Evolutionary conservation across 2,113 vertebrate species (phyloP), one percentile per base, ranked within the genome.

Genomic region (Tamias sibiricus): DNA sequence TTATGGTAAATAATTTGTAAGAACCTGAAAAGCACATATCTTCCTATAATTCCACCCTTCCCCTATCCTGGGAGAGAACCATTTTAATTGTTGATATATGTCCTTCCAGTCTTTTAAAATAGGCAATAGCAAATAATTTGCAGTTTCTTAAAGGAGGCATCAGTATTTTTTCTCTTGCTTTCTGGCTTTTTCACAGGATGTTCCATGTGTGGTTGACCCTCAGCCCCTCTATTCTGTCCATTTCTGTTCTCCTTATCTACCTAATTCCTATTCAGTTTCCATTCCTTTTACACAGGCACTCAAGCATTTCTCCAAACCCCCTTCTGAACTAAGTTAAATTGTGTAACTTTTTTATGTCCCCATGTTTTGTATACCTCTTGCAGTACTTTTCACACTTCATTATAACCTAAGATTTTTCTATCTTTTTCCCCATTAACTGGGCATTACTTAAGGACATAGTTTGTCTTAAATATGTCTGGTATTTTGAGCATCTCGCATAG

Each of bases 381-480:
- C 3, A 40, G 44, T 77, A 76, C 52, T 96, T 94, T 93, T 87
- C 68, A 88, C 52, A 77, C 26, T 85, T 7, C 79, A 64, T 96
- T 81, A 71, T 95, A n/a, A 81, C 49, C n/a, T 52, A 40, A 54
- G 28, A 76, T 85, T 94, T 94, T 87, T n/a, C 75, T 40, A 62
- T 35, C 16, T n/a, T 93, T 81, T 54, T 9, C 37, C 71, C 40
- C 30, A 20, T 57, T 87, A 59, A 49, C 0, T 95, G 52, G 69
- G 19, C 10, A 69, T 91, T 88, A 19, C 77, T 76, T 62, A 24
- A 96, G 37, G 4, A 13, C 12, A 59, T 42, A 14, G 6, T 87
- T n/a, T 92, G 13, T 83, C 59, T 94, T 90, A 87, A 57, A 28
- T 87, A 47, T 83, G 69, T 97, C 66, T 57, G 74, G 35, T 91